Evolutionary conservation across 1,140 invertebrate genomes (phyloP), one percentile per base, ranked within the genome.

Genomic region (Drosophila chauvacae): DNA sequence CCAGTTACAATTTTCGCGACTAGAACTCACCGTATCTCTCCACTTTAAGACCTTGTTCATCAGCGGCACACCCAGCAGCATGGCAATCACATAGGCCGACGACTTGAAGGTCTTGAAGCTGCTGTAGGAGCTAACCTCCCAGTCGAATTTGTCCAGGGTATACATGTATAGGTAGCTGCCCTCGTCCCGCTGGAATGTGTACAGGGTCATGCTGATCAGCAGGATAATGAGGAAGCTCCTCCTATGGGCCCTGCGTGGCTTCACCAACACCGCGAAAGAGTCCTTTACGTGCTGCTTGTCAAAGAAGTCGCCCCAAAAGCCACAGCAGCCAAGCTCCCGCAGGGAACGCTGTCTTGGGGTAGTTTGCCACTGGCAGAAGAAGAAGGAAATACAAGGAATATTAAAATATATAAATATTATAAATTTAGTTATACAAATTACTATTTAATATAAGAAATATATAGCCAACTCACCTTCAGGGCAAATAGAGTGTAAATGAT

Each of bases 161-260:
- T 96, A 97, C 16, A 96, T 78, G 77, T 95, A 96, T 50, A 94
- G 94, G 83, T 95, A 95, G 7, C 93, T 93, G 59, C 94, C 95
- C 81, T 97, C 96, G 81, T 97, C 96, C 86, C 96, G 94, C 92
- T 97, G 96, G 73, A 97, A 96, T 45, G 96, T 96, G 80, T 97
- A 97, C 13, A 96, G 93, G 2, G 94, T 94, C 96, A 96, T 96
- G 7, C 95, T 94, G 10, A 95, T 70, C 4, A 97, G 93, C 2
- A 96, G 79, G 9, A 96, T 93, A 85, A 95, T 94, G 6, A 97
- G 91, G 62, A 95, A 95, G n/a, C 93, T 73, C 61, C 95, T 93
- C 16, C 94, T 90, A 57, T 94, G 93, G 5, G 93, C 92, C 0
- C 88, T 56, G 35, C 96, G 93, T 11, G 79, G 90, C 69, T 94